Evolutionary conservation across 2,113 vertebrate species (phyloP).

Genomic region (Ceyx melanurus): DNA sequence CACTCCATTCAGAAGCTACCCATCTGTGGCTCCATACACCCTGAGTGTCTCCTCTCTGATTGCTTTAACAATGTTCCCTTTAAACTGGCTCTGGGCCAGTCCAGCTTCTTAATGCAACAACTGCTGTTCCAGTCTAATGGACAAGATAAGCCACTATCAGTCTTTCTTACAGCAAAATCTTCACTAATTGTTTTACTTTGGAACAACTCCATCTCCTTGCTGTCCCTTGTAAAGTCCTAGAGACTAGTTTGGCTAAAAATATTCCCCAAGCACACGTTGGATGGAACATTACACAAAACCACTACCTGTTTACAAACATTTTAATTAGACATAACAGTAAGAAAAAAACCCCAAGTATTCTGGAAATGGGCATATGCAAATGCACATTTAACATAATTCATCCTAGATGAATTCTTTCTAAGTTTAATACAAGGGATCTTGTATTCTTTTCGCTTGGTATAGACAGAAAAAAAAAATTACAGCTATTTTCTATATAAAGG

Average conservation of each 20-base stretch:
- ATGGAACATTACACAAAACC: background rate
- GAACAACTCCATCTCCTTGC: background rate
- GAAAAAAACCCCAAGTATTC: background rate
- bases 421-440: background rate
- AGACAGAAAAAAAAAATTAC: background rate
- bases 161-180: background rate
- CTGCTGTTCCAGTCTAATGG: background rate
- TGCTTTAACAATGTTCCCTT: background rate
- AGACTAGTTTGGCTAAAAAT: background rate
- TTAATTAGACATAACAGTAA: background rate
- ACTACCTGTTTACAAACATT: background rate
- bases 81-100: background rate
- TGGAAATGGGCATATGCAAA: background rate
- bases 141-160: background rate
- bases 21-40: background rate
- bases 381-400: background rate
- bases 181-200: slow-evolving; percentile 1
- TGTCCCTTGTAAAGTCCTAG: background rate
- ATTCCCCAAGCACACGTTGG: background rate
- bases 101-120: background rate
- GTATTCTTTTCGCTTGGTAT: background rate
- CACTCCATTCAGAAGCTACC: background rate
- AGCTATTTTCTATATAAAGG: background rate
- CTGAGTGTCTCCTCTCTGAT: background rate
- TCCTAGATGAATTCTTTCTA: background rate